These are phyloP conservation scores for Cyrtonyx montezumae DNA, from an alignment of 2,113 vertebrate species.

Conservation along the genomic window DNA sequence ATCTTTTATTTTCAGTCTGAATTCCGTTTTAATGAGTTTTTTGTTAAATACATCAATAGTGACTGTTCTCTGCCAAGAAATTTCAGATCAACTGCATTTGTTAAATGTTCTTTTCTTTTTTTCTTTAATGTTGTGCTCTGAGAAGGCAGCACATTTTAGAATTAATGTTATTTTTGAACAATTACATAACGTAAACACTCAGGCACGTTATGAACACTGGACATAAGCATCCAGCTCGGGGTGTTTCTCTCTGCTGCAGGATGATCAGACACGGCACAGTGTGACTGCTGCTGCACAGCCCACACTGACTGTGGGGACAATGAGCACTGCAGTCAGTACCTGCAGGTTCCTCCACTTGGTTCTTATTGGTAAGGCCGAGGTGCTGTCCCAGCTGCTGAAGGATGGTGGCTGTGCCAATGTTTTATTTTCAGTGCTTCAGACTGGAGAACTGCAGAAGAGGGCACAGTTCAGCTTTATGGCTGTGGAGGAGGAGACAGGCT, in stretches of 20 bases:
- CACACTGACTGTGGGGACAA: not conserved
- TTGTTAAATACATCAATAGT: conserved; percentile 28
- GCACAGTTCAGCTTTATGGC: not conserved
- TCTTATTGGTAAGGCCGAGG: not conserved
- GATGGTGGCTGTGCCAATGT: not conserved
- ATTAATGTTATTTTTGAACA: conserved; percentile 18
- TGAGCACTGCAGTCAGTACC: not conserved
- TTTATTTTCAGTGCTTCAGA: not conserved
- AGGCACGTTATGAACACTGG: not conserved
- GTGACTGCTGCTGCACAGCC: not conserved
- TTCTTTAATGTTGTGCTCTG: not conserved
- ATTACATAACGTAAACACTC: not conserved
- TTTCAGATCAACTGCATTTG: conserved; percentile 46
- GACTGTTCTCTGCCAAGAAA: not conserved
- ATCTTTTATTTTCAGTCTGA: not conserved
- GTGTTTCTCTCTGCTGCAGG: not conserved
- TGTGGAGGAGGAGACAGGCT: not conserved
- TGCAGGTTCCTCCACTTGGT: not conserved
- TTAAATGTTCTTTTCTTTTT: not conserved
- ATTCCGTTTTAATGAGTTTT: conserved; percentile 47
- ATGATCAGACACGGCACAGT: not conserved
- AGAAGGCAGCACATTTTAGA: not conserved
- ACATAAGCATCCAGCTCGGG: not conserved
- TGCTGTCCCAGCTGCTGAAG: not conserved
- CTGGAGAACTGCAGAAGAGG: not conserved